Evolutionary conservation across 2,888 invertebrate species (phyloP).

Genomic region (Tridacna crocea): DNA sequence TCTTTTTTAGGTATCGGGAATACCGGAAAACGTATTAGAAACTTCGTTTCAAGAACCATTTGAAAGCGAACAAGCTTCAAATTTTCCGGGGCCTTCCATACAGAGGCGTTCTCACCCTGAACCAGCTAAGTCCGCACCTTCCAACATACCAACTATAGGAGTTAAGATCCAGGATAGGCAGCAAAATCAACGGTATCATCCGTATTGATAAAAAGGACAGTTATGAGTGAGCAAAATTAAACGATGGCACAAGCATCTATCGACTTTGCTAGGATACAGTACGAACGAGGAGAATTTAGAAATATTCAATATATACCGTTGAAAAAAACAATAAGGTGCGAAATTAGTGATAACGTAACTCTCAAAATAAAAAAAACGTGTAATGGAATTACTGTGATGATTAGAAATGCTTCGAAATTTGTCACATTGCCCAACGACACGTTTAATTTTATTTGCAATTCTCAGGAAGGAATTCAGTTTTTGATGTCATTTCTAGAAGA

Average conservation of each 20-base stretch:
- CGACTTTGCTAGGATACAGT: background rate
- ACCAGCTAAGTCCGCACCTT: too few species aligned
- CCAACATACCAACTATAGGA: too few species aligned
- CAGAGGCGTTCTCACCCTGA: too few species aligned
- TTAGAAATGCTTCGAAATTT: constrained; percentile 22
- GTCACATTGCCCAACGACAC: constrained; percentile 7
- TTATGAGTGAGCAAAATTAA: too few species aligned
- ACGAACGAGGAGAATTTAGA: background rate
- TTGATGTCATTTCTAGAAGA: constrained; percentile 11
- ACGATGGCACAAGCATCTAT: background rate
- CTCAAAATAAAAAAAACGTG: constrained; percentile 10
- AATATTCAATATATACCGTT: constrained; percentile 1
- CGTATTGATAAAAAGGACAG: too few species aligned
- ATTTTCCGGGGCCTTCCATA: too few species aligned
- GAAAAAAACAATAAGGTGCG: constrained; percentile 7
- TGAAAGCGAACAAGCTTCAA: too few species aligned
- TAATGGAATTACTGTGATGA: constrained; percentile 15
- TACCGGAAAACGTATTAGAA: too few species aligned
- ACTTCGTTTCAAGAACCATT: too few species aligned
- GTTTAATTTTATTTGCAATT: constrained; percentile 16
- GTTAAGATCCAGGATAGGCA: too few species aligned
- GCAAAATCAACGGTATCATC: too few species aligned
- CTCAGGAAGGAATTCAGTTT: constrained; percentile 8
- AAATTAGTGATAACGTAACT: constrained; percentile 6
- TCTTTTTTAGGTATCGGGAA: too few species aligned